Percentiles rank a stretch among this genome's conserved stretches.
Evolutionary conservation across 2,113 vertebrate species (phyloP).

Genomic region (Dinomys branickii): DNA sequence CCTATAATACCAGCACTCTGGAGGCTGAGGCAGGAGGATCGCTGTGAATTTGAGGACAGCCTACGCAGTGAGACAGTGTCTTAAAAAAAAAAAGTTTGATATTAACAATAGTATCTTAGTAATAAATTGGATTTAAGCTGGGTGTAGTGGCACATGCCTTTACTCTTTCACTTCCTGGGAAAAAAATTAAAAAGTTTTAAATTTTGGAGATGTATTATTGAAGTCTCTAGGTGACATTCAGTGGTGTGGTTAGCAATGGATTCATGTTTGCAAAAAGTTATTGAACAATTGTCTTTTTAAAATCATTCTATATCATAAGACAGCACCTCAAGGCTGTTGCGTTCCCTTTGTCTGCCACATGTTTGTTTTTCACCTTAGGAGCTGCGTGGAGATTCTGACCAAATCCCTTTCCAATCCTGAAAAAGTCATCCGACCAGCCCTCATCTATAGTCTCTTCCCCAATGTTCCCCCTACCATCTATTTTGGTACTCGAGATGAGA

Average conservation of each 20-base stretch:
- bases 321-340: neutral
- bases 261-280: neutral
- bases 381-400: conserved; percentile 85
- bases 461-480: conserved; percentile 93
- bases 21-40: neutral
- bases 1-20: neutral
- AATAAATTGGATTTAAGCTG: neutral
- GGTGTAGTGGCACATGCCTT: neutral
- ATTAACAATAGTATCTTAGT: neutral
- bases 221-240: conserved; percentile 24
- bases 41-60: neutral
- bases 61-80: neutral
- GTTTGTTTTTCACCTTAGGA: conserved; percentile 79
- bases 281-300: neutral
- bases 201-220: neutral
- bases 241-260: neutral
- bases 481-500: conserved; percentile 94
- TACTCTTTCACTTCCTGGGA: neutral
- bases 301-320: neutral
- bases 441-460: conserved; percentile 95
- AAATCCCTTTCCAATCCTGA: conserved; percentile 83
- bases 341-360: neutral
- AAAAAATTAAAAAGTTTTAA: too few relatives aligned
- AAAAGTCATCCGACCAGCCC: conserved; percentile 90
- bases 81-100: neutral